These are phyloP conservation scores for Tricholauxania praeusta DNA, from an alignment of 2,888 invertebrate species.

Conservation along the genomic window DNA sequence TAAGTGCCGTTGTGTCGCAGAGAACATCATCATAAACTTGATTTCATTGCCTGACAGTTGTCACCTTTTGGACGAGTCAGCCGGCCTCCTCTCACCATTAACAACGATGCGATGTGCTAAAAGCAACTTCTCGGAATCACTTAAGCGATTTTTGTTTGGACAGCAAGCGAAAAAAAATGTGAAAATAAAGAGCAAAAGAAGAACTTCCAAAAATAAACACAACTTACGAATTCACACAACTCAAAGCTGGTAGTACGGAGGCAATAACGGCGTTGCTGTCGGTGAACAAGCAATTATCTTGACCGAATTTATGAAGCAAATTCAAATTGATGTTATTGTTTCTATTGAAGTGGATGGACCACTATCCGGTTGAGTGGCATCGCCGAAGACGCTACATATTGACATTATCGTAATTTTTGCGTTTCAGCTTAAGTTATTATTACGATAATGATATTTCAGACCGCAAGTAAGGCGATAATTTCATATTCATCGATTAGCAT, in stretches of 20 bases:
- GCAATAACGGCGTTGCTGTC: not conserved
- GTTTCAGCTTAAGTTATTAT: conserved; percentile 16
- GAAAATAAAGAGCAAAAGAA: not conserved
- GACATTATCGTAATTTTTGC: conserved; percentile 12
- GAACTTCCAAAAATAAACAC: not conserved
- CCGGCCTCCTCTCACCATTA: not conserved
- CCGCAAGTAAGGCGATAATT: conserved; percentile 22
- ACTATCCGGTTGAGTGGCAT: not conserved
- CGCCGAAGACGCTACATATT: not conserved
- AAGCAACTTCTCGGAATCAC: conserved; percentile 26
- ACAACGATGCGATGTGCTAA: conserved; percentile 8
- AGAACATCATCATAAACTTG: conserved; percentile 30
- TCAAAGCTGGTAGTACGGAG: not conserved
- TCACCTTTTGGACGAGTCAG: conserved; percentile 7
- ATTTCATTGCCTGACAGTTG: conserved; percentile 22
- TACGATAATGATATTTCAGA: conserved; percentile 8
- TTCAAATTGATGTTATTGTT: conserved; percentile 62
- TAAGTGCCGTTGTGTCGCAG: not conserved
- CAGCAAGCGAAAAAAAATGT: not conserved
- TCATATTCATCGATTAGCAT: conserved; percentile 5
- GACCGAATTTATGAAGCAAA: conserved; percentile 59
- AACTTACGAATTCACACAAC: conserved; percentile 9
- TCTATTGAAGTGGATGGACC: conserved; percentile 50
- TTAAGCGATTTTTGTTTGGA: conserved; percentile 9
- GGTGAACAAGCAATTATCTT: conserved; percentile 51